These are phyloP conservation scores for Typhlichthys eigenmanni DNA, from an alignment of 2,797 vertebrate genomes.

Conservation along the genomic window DNA sequence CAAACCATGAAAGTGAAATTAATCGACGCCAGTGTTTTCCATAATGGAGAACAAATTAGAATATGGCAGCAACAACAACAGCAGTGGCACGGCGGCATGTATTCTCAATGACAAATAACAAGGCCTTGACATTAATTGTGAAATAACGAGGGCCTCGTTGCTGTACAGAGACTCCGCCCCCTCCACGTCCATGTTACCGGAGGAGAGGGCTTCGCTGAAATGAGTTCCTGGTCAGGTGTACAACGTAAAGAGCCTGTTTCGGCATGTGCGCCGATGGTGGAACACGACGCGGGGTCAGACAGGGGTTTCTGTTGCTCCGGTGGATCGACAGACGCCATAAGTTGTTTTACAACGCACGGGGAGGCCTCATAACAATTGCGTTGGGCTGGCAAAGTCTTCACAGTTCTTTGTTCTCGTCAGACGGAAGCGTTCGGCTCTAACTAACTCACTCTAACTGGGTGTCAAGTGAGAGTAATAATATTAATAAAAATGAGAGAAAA, in stretches of 20 bases:
- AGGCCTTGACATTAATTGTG: constrained; percentile 82
- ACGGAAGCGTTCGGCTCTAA: constrained; percentile 8
- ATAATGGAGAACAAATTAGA: constrained; percentile 85
- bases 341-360: constrained; percentile 48
- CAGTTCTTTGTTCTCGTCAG: constrained; percentile 39
- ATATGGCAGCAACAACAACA: constrained; percentile 78
- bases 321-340: constrained; percentile 55
- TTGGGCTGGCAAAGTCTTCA: constrained; percentile 19
- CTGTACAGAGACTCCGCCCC: constrained; percentile 64
- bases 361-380: constrained; percentile 17
- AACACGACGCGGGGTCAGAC: constrained; percentile 72
- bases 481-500: background rate
- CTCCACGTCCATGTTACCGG: constrained; percentile 54
- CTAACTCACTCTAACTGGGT: no score
- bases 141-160: constrained; percentile 74
- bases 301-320: constrained; percentile 34
- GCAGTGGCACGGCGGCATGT: constrained; percentile 62
- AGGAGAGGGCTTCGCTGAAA: constrained; percentile 55
- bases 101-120: constrained; percentile 79
- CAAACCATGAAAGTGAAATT: constrained; percentile 81
- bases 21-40: constrained; percentile 80
- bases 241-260: constrained; percentile 64
- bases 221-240: constrained; percentile 75
- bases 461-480: background rate
- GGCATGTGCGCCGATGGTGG: constrained; percentile 51